Conservation (phyloP, 2,888 invertebrate species). For the Therioaphis trifolii region DNA sequence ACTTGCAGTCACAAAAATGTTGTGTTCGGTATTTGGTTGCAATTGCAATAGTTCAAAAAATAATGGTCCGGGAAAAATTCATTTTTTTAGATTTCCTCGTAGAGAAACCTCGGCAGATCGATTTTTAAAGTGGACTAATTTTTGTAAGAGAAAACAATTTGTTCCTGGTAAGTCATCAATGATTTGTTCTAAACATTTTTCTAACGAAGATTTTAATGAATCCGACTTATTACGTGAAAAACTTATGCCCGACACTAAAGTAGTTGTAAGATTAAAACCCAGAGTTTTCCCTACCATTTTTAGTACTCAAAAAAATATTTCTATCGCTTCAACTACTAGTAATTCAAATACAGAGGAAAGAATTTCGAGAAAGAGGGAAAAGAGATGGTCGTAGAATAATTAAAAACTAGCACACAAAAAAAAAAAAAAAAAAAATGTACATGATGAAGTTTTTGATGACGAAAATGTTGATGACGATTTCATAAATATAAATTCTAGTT, state of each 20-base stretch:
- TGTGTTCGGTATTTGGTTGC: conserved; percentile 24
- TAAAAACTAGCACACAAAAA: too few species aligned
- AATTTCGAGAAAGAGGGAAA: too few species aligned
- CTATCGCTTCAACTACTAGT: too few species aligned
- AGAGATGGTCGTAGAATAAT: too few species aligned
- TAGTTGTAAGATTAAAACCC: background rate
- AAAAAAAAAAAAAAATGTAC: too few species aligned
- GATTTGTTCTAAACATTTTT: conserved; percentile 28
- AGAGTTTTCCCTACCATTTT: conserved; percentile 7
- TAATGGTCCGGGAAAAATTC: conserved; percentile 14
- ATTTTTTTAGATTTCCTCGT: conserved; percentile 43
- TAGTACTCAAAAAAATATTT: too few species aligned
- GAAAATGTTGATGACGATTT: too few species aligned
- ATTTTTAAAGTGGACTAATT: conserved; percentile 19
- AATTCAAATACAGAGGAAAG: too few species aligned
- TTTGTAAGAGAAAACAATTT: conserved; percentile 38
- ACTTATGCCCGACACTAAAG: background rate
- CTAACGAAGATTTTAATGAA: background rate
- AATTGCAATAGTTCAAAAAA: background rate
- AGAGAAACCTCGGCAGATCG: conserved; percentile 30
- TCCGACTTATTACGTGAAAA: background rate
- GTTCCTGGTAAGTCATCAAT: background rate
- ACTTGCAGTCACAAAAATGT: too few species aligned
- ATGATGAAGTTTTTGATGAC: too few species aligned
- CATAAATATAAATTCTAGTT: too few species aligned